Percentiles rank a stretch among this genome's conserved stretches.
phyloP scores from a whole-genome alignment of 2,797 vertebrate genomes.

The Prionace glauca region DNA sequence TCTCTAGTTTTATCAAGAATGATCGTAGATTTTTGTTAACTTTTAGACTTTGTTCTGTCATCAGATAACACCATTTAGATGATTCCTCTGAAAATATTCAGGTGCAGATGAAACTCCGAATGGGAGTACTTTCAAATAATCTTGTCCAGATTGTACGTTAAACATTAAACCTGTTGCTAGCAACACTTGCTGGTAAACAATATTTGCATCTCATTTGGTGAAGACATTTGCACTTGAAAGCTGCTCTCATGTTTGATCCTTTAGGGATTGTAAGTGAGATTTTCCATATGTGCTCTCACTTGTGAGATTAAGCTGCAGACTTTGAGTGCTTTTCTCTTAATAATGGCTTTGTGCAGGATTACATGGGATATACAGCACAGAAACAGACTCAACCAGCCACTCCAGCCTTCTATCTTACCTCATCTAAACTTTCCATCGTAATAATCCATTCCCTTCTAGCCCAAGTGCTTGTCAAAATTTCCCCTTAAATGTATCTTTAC shows the following conservation, averaged over 20 bases:
- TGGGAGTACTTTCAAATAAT: background rate
- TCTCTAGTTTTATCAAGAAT: background rate
- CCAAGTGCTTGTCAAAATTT: background rate
- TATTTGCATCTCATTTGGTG: background rate
- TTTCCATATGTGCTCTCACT: background rate
- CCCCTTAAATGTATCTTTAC: background rate
- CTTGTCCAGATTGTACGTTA: background rate
- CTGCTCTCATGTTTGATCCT: background rate
- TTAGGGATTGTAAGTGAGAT: background rate
- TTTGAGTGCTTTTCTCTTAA: background rate
- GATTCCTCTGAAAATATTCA: background rate
- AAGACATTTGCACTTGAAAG: background rate
- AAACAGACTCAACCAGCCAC: background rate
- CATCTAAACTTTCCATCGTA: background rate
- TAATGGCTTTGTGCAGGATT: background rate
- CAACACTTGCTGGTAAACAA: background rate
- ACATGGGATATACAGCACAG: background rate
- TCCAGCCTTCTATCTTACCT: background rate
- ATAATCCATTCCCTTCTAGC: background rate
- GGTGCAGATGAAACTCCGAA: background rate
- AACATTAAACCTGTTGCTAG: background rate
- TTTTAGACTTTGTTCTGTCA: background rate
- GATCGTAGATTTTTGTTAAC: background rate
- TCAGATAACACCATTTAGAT: background rate
- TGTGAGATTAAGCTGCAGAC: background rate